Evolutionary conservation across 2,113 vertebrate genomes (phyloP), one percentile per base, ranked within the genome.

Genomic region (Pseudorasbora parva): DNA sequence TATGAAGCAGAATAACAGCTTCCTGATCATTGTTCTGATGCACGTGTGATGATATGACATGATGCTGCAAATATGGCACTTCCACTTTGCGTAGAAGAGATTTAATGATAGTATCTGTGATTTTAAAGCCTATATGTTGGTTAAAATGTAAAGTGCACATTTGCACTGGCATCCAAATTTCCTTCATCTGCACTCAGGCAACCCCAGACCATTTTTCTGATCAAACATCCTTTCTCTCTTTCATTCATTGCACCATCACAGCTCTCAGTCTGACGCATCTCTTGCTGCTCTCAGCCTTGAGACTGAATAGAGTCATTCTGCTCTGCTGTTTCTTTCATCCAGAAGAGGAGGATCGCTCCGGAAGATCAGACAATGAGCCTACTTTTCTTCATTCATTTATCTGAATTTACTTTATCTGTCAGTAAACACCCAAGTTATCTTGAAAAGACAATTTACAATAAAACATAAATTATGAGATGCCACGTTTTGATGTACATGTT

Each of bases 261-360:
- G 72, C 72, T 74, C 23, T 74, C 45, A 11, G 45, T 57, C 51
- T 84, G 74, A 84, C 49, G 33, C 71, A 49, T 73, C 15, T 60
- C 68, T 73, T 45, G 33, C 41, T 69, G 23, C 43, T 66, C 33
- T 25, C 72, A 76, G 10, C 82, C 82, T 83, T 68, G 59, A 77
- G 64, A 51, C 45, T 83, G 57, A 75, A 73, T 11, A 45, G n/a
- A 73, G 45, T 45, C 7, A 33, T n/a, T 15, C 57, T 73, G 37
- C 11, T 14, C 25, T 33, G 1, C n/a, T 8, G 8, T 7, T 19
- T 60, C 72, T 5, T 51, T 74, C 45, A 74, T 74, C 23, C 71
- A 27, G 12, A 10, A 7, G 23, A 49, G 14, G 71, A 72, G 71
- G 23, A 74, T 72, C 2, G 9, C 9, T 72, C n/a, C n/a, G n/a